Conservation (phyloP, 1,140 invertebrate species). For the Magallana ariakensis region DNA sequence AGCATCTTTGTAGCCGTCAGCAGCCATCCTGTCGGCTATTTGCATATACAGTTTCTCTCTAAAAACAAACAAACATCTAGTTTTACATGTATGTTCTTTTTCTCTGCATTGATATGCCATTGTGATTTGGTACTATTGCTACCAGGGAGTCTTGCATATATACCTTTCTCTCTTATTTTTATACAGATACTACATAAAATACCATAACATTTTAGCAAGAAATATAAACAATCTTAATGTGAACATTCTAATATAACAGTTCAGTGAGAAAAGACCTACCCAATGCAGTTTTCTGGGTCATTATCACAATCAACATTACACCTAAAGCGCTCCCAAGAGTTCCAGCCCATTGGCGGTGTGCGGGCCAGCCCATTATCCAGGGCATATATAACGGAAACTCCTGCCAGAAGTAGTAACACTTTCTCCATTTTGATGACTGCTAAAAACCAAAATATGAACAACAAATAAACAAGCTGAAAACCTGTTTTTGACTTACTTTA, state of each 20-base stretch:
- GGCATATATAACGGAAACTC: neutral
- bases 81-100: neutral
- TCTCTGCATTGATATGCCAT: neutral
- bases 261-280: slow-evolving; percentile 60
- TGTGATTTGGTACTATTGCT: too few species aligned
- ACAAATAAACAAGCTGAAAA: neutral
- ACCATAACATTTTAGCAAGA: too few species aligned
- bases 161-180: too few species aligned
- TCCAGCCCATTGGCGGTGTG: slow-evolving; percentile 80
- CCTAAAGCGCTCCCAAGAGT: slow-evolving; percentile 78
- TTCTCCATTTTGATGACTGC: neutral
- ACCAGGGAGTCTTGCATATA: too few species aligned
- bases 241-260: too few species aligned
- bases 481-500: too few species aligned
- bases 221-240: too few species aligned
- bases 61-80: slow-evolving; percentile 65
- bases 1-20: slow-evolving; percentile 92
- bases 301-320: slow-evolving; percentile 76
- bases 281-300: slow-evolving; percentile 78
- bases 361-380: slow-evolving; percentile 78
- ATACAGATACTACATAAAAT: too few species aligned
- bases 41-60: slow-evolving; percentile 95
- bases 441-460: neutral
- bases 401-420: neutral
- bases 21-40: slow-evolving; percentile 94